Conservation (phyloP, 2,888 invertebrate genomes). For the Pachymerium ferrugineum region DNA sequence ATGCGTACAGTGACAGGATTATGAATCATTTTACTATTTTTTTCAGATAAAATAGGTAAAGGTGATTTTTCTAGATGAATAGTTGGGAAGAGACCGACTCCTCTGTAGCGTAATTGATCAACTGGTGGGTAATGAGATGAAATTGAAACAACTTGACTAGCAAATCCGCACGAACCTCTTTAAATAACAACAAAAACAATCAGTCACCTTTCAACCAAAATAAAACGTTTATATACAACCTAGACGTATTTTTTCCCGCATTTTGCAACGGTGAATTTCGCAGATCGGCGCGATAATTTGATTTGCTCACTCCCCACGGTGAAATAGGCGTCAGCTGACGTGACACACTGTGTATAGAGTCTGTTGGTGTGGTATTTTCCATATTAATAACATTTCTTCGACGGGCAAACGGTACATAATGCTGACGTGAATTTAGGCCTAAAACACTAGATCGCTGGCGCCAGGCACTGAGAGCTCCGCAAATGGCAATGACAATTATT, state of each 20-base stretch:
- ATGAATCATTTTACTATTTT: conserved; percentile 29
- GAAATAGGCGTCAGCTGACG: neutral
- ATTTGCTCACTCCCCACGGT: neutral
- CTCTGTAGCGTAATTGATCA: conserved; percentile 1
- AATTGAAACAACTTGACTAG: neutral
- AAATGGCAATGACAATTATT: neutral
- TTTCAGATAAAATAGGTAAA: conserved; percentile 11
- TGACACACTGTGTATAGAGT: neutral
- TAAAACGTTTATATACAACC: neutral
- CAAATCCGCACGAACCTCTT: neutral
- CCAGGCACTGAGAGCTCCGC: neutral
- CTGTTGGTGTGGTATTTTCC: neutral
- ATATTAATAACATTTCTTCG: neutral
- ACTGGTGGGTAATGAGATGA: neutral
- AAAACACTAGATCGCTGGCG: neutral
- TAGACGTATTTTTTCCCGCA: neutral
- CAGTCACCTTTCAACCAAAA: neutral
- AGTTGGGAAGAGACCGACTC: conserved; percentile 29
- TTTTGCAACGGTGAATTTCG: neutral
- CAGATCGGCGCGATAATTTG: neutral
- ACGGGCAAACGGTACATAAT: neutral
- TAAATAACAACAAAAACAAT: neutral
- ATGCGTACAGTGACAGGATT: conserved; percentile 31
- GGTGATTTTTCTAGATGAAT: conserved; percentile 20
- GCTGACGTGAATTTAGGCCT: neutral